These are phyloP conservation scores for Cynoglossus semilaevis DNA, from an alignment of 2,113 vertebrate species.

Conservation along the genomic window DNA sequence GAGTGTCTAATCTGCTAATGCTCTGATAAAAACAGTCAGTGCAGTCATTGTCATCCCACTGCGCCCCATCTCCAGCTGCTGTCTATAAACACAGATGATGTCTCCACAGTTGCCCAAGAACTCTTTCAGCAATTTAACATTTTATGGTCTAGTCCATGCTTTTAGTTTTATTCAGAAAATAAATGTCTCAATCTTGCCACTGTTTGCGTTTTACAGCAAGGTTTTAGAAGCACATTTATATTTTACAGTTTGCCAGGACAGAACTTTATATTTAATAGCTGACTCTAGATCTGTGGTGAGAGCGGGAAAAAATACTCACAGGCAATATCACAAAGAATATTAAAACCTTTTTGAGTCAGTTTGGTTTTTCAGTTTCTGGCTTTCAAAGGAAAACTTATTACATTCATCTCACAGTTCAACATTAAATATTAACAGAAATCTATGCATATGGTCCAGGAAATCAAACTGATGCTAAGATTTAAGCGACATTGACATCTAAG, in stretches of 20 bases:
- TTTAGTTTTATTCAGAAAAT: no score
- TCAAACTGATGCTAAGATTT: no score
- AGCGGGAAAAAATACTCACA: conserved; percentile 8
- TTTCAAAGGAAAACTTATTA: no score
- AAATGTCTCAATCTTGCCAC: neutral
- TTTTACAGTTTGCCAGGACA: conserved; percentile 7
- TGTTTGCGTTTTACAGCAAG: conserved; percentile 1
- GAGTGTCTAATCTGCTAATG: conserved; percentile 80
- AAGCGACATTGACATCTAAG: no score
- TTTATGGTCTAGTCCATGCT: neutral
- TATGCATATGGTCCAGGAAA: no score
- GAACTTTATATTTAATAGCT: conserved; percentile 36
- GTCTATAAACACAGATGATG: conserved; percentile 65
- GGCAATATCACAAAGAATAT: conserved; percentile 17
- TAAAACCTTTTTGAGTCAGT: neutral
- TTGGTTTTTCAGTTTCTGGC: conserved; percentile 7
- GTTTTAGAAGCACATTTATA: conserved; percentile 19
- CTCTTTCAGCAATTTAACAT: neutral
- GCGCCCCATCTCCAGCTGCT: conserved; percentile 54
- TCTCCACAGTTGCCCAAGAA: conserved; percentile 24
- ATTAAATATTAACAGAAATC: no score
- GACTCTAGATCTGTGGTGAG: conserved; percentile 12
- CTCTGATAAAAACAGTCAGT: conserved; percentile 74
- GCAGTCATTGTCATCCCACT: conserved; percentile 55
- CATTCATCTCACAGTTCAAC: no score